Evolutionary conservation across 2,888 invertebrate species (phyloP).

Genomic region (Rhamphomyia laevipes): DNA sequence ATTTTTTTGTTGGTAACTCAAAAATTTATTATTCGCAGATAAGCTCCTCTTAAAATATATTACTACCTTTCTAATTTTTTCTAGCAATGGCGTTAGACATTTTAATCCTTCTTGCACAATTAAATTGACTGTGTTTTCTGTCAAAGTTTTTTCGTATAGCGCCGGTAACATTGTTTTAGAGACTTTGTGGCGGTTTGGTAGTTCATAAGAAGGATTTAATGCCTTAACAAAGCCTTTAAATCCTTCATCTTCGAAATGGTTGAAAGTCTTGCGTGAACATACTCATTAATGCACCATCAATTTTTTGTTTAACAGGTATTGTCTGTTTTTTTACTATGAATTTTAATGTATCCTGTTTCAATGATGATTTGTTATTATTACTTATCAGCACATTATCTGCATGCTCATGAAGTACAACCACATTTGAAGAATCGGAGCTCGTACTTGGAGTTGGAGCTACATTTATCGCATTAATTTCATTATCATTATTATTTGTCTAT

Average conservation of each 20-base stretch:
- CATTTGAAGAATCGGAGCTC: too few relatives aligned
- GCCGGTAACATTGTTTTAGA: constrained; percentile 20
- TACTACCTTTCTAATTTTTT: neutral
- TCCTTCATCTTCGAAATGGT: constrained; percentile 1
- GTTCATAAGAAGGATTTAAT: constrained; percentile 14
- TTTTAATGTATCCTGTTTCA: too few relatives aligned
- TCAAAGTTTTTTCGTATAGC: constrained; percentile 13
- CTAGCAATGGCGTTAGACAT: neutral
- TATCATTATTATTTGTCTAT: too few relatives aligned
- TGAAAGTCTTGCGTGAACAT: neutral
- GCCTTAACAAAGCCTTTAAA: constrained; percentile 13
- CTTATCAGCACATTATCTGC: too few relatives aligned
- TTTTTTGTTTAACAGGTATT: neutral
- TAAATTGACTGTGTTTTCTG: constrained; percentile 16
- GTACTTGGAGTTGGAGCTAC: too few relatives aligned
- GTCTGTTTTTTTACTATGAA: too few relatives aligned
- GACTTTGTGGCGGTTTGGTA: constrained; percentile 14
- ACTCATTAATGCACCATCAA: neutral
- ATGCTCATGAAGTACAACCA: too few relatives aligned
- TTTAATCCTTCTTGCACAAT: constrained; percentile 11
- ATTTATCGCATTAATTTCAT: too few relatives aligned
- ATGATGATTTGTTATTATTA: too few relatives aligned
- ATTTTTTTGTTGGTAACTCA: constrained; percentile 16
- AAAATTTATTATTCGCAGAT: constrained; percentile 20
- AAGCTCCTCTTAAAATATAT: constrained; percentile 19